Base-by-base conservation (phyloP, 2,888 invertebrate species). In the Altica lythri region DNA sequence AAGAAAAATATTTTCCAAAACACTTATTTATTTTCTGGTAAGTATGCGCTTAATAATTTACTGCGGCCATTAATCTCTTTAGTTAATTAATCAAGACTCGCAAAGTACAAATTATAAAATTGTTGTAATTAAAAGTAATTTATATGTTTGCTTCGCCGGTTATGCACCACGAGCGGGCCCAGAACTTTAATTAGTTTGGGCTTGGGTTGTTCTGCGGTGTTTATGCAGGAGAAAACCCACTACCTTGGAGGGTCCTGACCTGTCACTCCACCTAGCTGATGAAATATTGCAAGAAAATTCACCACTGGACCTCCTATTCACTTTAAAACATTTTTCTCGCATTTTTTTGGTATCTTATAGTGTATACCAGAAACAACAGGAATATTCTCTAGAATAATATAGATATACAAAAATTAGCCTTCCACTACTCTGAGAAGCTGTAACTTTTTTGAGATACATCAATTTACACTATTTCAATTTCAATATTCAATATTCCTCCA, bases 101-200 rank as follows among this genome's bases (percentile, higher is more conserved):
- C 71, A 67, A 71, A 72, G 73, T 72, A 75, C 75, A 75, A 75
- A 75, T 75, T 75, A 75, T 75, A 75, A 75, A 75, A 75, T 75
- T 75, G 74, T 74, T 73, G 74, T 73, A 75, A 75, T 75, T 75
- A 75, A 74, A 74, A 71, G 73, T 75, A 75, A 75, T 75, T 75
- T 75, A 75, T 75, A 74, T 70, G 74, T 73, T 74, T 68, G 65
- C 68, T 63, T 68, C 66, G 67, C 68, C 70, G 70, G 75, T 73
- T 75, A 72, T 73, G 74, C 74, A 73, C 72, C 72, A 67, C 71
- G 72, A 71, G 68, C 69, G 65, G 56, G 57, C 57, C 55, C 52
- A 53, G 30, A 60, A 62, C 59, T 62, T 62, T 62, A 62, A 62
- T 62, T 62, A 62, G 59, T 62, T 62, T 55, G 57, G 55, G 59